Evolutionary conservation across 1,140 invertebrate genomes (phyloP), one percentile per base, ranked within the genome.

Genomic region (Acyrthosiphon pisum): DNA sequence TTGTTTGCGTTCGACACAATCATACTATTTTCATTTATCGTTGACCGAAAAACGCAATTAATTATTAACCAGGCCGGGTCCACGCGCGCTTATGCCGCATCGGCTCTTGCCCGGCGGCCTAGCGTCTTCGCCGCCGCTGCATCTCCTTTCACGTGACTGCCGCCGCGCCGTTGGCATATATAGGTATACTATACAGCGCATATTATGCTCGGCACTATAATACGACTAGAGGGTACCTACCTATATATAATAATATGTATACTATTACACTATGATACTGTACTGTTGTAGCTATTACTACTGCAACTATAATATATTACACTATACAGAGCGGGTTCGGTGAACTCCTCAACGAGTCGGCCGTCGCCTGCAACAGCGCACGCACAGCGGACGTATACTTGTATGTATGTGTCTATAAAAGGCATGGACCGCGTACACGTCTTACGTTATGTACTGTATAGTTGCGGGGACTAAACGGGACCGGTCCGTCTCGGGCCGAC

Each of bases 381-480:
- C 50, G 23, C 48, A 23, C 89, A 44, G n/a, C 23, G 56, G 89
- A 90, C 89, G 37, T 68, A 41, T 41, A 68, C 18, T 48, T 30
- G 1, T 30, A 7, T 53, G 50, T 53, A 11, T 56, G 26, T 26
- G 50, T 89, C 89, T 90, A 90, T 90, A 90, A 90, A 90, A 90
- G 89, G 89, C 26, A 44, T 68, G 89, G 89, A 68, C 56, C 11
- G 20, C 56, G 56, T 90, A 76, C 30, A n/a, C 14, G 60, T n/a
- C 60, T 76, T 76, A n/a, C 6, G 14, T 30, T 30, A 18, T 18
- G 60, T 35, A 76, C 37, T 44, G 44, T 68, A n/a, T 8, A 26
- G 89, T 90, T 37, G 35, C 53, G 88, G 41, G 48, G 89, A 60
- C 53, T 41, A 30, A 90, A 90, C 89, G 89, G 89, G 89, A 60